Base-by-base conservation (phyloP, 2,113 vertebrate genomes). In the Hiodon tergisus region DNA sequence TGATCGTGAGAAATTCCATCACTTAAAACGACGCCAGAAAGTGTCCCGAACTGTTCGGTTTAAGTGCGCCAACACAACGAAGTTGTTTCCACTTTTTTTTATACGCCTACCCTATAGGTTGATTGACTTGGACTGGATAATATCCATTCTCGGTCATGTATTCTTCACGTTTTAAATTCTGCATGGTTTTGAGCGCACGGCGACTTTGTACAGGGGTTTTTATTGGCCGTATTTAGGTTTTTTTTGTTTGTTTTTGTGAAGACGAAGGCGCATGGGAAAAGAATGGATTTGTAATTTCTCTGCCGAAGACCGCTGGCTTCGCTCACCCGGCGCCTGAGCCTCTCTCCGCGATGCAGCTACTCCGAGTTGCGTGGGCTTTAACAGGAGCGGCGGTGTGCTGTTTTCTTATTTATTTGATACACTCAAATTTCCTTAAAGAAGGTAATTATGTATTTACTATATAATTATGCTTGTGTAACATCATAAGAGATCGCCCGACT, bases 281-380 rank as follows among this genome's bases (percentile, higher is more conserved):
- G 59, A 72, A 73, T 78, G 83, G 78, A 78, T 17, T 9, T 72
- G 50, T 65, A 9, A 59, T 63, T 48, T 46, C 46, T 74, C 7
- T 60, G 69, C 62, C 65, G 63, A 76, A 60, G 57, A 73, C 14
- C 78, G 31, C 66, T 69, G 60, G 78, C 66, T 75, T 89, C 87
- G 87, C 86, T 89, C 86, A 87, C 83, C 88, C 89, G 91, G 89
- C 86, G 86, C 85, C 86, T 89, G 84, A 86, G 88, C 83, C 85
- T 84, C 86, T 84, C 83, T 87, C 84, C 88, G 91, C 89, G 87
- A 96, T 96, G 95, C 95, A 93, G 93, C 91, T 93, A 85, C 90
- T 91, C 87, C 94, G 94, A 89, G 91, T 91, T 82, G 89, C 90
- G 88, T 94, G 94, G 93, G 92, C 91, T 88, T 85, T 94, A 89